Percentiles rank a stretch among this genome's conserved stretches.
Conservation (phyloP, 1,140 invertebrate genomes). For the Trachymyrmex cornetzi region DNA sequence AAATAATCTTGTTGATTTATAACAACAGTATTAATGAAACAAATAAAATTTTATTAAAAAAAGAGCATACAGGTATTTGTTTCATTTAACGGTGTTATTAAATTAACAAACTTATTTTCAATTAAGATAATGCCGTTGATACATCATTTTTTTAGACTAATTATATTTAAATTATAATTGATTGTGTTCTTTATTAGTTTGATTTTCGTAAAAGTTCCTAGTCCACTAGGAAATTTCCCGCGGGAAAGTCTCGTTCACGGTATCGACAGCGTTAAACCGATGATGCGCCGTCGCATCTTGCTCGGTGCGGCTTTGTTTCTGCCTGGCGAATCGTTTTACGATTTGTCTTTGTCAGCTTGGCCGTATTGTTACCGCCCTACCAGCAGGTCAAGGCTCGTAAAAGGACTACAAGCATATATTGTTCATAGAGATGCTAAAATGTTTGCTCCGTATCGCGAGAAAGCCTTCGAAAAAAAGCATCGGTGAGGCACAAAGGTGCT, state of each 20-base stretch:
- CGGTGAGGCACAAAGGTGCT: neutral
- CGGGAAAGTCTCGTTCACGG: slow-evolving; percentile 19
- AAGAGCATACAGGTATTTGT: too few relatives aligned
- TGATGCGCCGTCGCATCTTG: slow-evolving; percentile 30
- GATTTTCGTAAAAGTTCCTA: slow-evolving; percentile 5
- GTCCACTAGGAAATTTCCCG: neutral
- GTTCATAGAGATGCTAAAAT: slow-evolving; percentile 47
- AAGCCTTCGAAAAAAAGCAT: neutral
- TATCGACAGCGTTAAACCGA: slow-evolving; percentile 28
- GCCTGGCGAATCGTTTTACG: slow-evolving; percentile 42
- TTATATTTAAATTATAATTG: slow-evolving; percentile 13
- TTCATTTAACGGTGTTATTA: too few relatives aligned
- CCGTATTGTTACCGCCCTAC: neutral
- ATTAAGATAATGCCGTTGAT: too few relatives aligned
- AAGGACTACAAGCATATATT: slow-evolving; percentile 32
- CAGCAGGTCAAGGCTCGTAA: slow-evolving; percentile 34
- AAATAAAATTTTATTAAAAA: too few relatives aligned
- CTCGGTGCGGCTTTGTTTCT: slow-evolving; percentile 37
- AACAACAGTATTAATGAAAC: too few relatives aligned
- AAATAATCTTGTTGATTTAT: too few relatives aligned
- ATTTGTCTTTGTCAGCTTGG: slow-evolving; percentile 57
- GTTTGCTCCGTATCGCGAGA: slow-evolving; percentile 1
- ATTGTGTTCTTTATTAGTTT: neutral
- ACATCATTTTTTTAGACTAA: too few relatives aligned
- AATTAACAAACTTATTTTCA: too few relatives aligned